Evolutionary conservation across 2,113 vertebrate species (phyloP).

Genomic region (Gymnarchus niloticus): DNA sequence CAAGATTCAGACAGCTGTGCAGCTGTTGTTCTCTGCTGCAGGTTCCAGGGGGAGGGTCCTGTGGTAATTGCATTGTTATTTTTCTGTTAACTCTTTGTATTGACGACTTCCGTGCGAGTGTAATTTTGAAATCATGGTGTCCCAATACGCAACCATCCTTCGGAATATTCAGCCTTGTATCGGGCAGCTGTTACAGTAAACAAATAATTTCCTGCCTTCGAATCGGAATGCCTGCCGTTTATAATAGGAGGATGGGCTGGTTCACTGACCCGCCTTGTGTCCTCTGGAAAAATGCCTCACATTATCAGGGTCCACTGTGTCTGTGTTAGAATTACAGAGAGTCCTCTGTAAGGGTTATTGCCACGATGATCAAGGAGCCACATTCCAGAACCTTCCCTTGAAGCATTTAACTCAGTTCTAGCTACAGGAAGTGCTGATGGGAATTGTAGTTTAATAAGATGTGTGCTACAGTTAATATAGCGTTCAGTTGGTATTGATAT

Average conservation of each 20-base stretch:
- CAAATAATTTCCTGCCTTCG: not conserved
- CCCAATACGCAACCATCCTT: not conserved
- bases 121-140: not conserved
- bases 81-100: not conserved
- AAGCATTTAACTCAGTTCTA: not conserved
- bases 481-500: not conserved
- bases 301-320: not conserved
- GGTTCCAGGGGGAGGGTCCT: not conserved
- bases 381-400: not conserved
- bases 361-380: not conserved
- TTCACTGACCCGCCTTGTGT: not conserved
- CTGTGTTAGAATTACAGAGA: not conserved
- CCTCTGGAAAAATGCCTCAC: not conserved
- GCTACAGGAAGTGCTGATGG: not conserved
- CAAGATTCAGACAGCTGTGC: not conserved
- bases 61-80: not conserved
- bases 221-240: not conserved
- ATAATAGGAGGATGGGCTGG: not conserved
- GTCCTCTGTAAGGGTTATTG: not conserved
- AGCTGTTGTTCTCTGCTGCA: constrained; percentile 1
- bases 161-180: not conserved
- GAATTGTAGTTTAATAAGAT: not conserved
- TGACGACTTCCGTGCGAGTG: not conserved
- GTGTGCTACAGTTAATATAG: not conserved
- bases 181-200: not conserved